phyloP scores from a whole-genome alignment of 2,888 invertebrate species.

The Heliconius hortense region DNA sequence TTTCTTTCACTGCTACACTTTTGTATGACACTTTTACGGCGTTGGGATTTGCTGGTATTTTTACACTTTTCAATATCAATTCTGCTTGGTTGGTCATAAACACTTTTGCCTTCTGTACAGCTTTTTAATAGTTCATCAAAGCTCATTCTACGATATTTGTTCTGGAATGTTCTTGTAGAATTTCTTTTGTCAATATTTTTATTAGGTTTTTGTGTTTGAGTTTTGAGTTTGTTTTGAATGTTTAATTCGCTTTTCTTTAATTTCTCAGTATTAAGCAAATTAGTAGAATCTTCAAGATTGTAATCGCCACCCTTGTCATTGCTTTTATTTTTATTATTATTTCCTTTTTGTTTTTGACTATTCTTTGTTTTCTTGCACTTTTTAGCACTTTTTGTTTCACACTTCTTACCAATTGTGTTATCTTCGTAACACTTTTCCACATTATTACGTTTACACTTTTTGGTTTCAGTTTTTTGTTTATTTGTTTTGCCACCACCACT shows the following conservation, averaged over 20 bases:
- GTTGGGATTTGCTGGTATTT: background rate
- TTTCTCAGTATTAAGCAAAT: background rate
- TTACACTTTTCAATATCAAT: conserved; percentile 22
- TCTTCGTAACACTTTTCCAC: background rate
- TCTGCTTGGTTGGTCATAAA: conserved; percentile 19
- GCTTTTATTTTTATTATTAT: background rate
- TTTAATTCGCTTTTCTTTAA: background rate
- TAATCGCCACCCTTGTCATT: background rate
- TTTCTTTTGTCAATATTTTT: background rate
- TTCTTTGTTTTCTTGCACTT: background rate
- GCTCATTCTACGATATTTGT: conserved; percentile 9
- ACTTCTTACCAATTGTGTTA: background rate
- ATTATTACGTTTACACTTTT: conserved; percentile 2
- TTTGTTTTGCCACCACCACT: background rate
- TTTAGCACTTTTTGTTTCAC: conserved; percentile 3
- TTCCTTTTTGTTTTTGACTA: background rate
- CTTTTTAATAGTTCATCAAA: conserved; percentile 14
- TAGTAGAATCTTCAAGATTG: background rate
- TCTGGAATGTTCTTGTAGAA: conserved; percentile 10
- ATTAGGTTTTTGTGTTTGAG: background rate
- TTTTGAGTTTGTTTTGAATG: background rate
- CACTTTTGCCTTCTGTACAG: conserved; percentile 8
- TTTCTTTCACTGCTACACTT: conserved; percentile 3
- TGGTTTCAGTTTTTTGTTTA: background rate
- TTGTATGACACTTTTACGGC: background rate